Evolutionary conservation across 2,797 vertebrate genomes (phyloP).

Genomic region (Adrianichthys oophorus): DNA sequence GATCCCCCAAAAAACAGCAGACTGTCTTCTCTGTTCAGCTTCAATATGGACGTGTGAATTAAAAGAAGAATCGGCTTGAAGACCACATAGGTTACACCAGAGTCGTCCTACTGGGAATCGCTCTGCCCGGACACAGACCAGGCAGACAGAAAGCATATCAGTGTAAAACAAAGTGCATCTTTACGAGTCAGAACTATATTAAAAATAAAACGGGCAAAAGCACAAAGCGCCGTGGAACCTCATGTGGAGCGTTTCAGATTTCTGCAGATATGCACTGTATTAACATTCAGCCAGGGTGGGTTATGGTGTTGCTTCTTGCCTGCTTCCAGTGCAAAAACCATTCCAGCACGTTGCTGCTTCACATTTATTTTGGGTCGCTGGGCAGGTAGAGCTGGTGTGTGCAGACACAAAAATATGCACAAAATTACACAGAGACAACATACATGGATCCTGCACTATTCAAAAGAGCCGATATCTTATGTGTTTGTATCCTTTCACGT

Average conservation of each 20-base stretch:
- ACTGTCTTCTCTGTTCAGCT: conserved; percentile 4
- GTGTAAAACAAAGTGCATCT: conserved; percentile 72
- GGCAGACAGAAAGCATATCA: conserved; percentile 64
- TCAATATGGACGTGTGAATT: conserved; percentile 12
- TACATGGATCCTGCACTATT: conserved; percentile 29
- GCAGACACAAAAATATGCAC: conserved; percentile 5
- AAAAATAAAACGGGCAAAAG: conserved; percentile 63
- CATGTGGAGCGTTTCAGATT: conserved; percentile 68
- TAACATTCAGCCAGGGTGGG: conserved; percentile 68
- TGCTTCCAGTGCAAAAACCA: conserved; percentile 40
- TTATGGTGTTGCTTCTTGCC: conserved; percentile 53
- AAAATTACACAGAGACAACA: conserved; percentile 17
- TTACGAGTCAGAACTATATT: conserved; percentile 60
- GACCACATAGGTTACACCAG: conserved; percentile 40
- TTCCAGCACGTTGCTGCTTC: conserved; percentile 35
- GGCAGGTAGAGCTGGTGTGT: conserved; percentile 28
- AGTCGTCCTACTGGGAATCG: conserved; percentile 36
- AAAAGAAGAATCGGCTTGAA: conserved; percentile 8
- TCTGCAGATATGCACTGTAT: conserved; percentile 66
- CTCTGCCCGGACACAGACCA: conserved; percentile 44
- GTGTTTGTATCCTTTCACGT: conserved; percentile 15
- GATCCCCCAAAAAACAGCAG: neutral
- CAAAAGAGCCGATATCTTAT: conserved; percentile 8
- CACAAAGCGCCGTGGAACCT: conserved; percentile 61
- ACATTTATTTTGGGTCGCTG: conserved; percentile 47